phyloP scores from a whole-genome alignment of 2,888 invertebrate genomes.

The Marasmarcha lunaedactyla region DNA sequence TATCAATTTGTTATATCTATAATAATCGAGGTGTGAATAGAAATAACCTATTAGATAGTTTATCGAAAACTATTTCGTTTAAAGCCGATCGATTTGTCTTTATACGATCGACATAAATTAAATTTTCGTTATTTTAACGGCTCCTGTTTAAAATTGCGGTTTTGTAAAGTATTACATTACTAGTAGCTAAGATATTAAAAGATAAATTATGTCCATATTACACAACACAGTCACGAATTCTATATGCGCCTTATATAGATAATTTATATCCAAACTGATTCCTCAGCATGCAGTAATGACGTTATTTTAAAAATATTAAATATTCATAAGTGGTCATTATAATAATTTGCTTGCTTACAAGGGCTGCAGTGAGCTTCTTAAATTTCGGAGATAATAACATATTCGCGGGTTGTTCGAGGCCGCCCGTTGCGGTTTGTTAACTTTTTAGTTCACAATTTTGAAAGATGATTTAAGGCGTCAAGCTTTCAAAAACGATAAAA shows the following conservation, averaged over 20 bases:
- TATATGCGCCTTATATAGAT: background rate
- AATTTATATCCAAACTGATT: background rate
- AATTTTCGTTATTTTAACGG: too few species aligned
- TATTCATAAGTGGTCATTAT: constrained; percentile 1
- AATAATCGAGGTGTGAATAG: constrained; percentile 30
- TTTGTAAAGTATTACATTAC: too few species aligned
- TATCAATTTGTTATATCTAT: constrained; percentile 33
- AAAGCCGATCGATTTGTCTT: too few species aligned
- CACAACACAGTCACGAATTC: background rate
- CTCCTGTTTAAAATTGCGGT: too few species aligned
- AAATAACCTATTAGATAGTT: constrained; percentile 17
- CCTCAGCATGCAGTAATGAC: background rate
- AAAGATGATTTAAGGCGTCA: background rate
- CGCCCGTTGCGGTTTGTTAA: background rate
- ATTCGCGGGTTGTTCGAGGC: background rate
- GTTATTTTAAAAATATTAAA: constrained; percentile 1
- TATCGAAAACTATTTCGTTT: too few species aligned
- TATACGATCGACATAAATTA: too few species aligned
- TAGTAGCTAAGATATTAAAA: too few species aligned
- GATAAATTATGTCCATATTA: background rate
- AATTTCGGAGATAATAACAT: constrained; percentile 1
- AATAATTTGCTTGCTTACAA: background rate
- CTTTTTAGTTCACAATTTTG: background rate
- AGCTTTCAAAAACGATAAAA: background rate
- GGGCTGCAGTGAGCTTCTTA: background rate